Percentiles rank a stretch among this genome's conserved stretches.
phyloP scores from a whole-genome alignment of 2,888 invertebrate genomes.

The Leucophenga montana region DNA sequence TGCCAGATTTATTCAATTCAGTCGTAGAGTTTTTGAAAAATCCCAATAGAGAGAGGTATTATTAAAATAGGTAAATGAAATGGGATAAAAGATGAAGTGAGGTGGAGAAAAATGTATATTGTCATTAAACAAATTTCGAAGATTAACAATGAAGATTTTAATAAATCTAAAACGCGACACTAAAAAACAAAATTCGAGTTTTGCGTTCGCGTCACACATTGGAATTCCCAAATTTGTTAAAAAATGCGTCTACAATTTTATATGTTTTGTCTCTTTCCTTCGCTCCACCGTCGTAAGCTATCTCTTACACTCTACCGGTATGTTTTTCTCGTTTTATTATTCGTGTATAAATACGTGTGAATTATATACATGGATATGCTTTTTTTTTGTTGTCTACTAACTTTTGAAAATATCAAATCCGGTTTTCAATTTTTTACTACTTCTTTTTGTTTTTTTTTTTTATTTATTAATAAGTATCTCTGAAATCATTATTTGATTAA shows the following conservation, averaged over 20 bases:
- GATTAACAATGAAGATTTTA: conserved; percentile 44
- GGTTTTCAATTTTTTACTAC: conserved; percentile 6
- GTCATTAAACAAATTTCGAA: conserved; percentile 66
- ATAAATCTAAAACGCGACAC: conserved; percentile 8
- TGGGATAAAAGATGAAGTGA: conserved; percentile 35
- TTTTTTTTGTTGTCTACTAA: conserved; percentile 46
- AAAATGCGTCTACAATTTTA: conserved; percentile 57
- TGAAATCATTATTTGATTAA: conserved; percentile 57
- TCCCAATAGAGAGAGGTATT: no score
- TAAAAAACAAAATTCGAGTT: conserved; percentile 51
- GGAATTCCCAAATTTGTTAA: conserved; percentile 61
- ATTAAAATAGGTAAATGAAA: no score
- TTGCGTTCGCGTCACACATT: conserved; percentile 59
- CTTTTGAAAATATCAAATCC: conserved; percentile 50
- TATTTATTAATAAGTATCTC: conserved; percentile 30
- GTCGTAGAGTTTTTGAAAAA: no score
- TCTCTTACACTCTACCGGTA: no score
- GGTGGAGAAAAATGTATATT: conserved; percentile 51
- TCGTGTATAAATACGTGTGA: neutral
- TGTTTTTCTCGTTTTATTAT: conserved; percentile 18
- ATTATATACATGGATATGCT: no score
- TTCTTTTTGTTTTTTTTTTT: conserved; percentile 40
- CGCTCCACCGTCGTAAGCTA: no score
- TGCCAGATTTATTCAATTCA: no score
- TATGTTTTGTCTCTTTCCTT: conserved; percentile 44